Evolutionary conservation across 1,140 invertebrate genomes (phyloP), one percentile per base, ranked within the genome.

Genomic region (Aricia agestis): DNA sequence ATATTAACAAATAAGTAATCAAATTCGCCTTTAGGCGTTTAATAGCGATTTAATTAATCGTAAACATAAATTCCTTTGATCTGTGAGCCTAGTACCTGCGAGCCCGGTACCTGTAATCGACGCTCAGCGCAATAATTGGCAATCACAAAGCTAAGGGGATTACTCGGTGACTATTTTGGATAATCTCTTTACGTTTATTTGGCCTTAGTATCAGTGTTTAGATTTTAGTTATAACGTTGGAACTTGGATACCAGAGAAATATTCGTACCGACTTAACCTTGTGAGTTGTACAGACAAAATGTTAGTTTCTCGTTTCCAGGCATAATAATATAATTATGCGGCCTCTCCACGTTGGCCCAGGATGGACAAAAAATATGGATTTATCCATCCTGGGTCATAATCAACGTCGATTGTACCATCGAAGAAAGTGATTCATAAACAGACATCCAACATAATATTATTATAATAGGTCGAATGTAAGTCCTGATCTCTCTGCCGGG

Each of bases 1-100:
- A 52, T 52, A 72, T 65, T 42, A 69, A 66, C 68, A 72, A 69
- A 72, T n/a, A n/a, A n/a, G n/a, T 69, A 52, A 31, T 31, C 19
- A 66, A 70, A 25, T 70, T 70, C 66, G 69, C 61, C 17, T 42
- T 59, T 58, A 68, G 71, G 36, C 61, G 25, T 41, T 63, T 72
- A 68, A 58, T 65, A 66, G 42, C 65, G 5, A 52, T 52, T 52
- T 13, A 52, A 52, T 52, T 52, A 11, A 52, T 15, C 45, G 45
- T 52, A 52, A 52, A 52, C 45, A 52, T 52, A 25, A 25, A 25
- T 52, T 52, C 45, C 45, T 52, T 52, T 52, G 45, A 52, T 13
- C 45, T 52, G 45, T 9, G 45, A 11, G 45, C 45, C 45, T 52
- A 9, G 45, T 52, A 15, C 45, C 36, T 13, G 13, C 45, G 45